Evolutionary conservation across 2,113 vertebrate species (phyloP).

Genomic region (Sander lucioperca): DNA sequence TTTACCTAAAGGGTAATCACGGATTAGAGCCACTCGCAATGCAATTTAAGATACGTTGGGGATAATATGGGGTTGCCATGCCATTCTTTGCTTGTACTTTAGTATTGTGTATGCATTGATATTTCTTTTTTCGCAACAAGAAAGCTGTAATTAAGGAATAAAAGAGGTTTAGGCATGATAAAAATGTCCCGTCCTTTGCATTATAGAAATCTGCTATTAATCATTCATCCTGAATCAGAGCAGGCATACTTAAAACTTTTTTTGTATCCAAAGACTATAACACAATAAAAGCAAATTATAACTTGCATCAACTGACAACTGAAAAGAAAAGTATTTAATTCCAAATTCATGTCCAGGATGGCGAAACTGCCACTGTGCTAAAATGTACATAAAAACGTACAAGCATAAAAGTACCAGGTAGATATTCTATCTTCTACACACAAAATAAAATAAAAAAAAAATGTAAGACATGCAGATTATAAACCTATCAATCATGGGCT

Average conservation of each 20-base stretch:
- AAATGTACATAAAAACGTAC: neutral
- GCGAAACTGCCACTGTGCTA: neutral
- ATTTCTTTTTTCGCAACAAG: neutral
- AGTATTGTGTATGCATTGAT: neutral
- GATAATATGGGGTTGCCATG: conserved; percentile 28
- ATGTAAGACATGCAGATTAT: neutral
- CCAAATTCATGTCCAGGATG: neutral
- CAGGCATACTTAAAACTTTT: neutral
- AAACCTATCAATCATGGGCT: neutral
- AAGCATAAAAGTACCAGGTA: neutral
- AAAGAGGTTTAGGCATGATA: neutral
- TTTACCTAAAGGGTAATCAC: conserved; percentile 79
- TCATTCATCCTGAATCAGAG: neutral
- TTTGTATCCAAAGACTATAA: neutral
- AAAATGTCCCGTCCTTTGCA: neutral
- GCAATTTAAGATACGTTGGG: conserved; percentile 29
- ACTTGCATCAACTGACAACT: neutral
- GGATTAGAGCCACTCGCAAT: conserved; percentile 72
- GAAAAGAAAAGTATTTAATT: neutral
- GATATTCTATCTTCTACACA: neutral
- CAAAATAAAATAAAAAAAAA: neutral
- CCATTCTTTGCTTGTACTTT: conserved; percentile 9
- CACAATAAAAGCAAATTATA: neutral
- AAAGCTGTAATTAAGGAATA: conserved; percentile 34
- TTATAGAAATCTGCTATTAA: neutral